Evolutionary conservation across 2,113 vertebrate genomes (phyloP).

Genomic region (Phalacrocorax aristotelis): DNA sequence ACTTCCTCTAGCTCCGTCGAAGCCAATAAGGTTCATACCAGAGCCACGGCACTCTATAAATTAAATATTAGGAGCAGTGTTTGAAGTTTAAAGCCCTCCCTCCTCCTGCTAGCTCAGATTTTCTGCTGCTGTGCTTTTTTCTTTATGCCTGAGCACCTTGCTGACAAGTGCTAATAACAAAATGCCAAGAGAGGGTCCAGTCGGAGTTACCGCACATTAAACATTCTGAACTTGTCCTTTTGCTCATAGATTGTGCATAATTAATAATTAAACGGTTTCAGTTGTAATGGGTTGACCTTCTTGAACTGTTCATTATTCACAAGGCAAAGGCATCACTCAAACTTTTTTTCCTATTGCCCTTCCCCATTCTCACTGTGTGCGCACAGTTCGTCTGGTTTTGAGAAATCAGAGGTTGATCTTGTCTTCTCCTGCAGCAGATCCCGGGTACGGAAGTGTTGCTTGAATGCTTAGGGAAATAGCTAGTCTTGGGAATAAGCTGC

Average conservation of each 20-base stretch:
- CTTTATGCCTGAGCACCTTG: conserved; percentile 81
- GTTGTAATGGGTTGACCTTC: conserved; percentile 94
- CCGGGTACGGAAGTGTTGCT: background rate
- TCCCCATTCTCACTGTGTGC: conserved; percentile 59
- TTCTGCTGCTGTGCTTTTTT: conserved; percentile 69
- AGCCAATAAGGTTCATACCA: background rate
- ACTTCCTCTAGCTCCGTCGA: background rate
- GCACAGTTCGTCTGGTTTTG: conserved; percentile 66
- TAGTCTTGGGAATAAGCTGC: background rate
- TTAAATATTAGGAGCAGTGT: conserved; percentile 45
- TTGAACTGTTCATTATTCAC: conserved; percentile 95
- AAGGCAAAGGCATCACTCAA: conserved; percentile 91
- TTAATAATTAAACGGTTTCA: conserved; percentile 94
- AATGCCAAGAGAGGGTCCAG: conserved; percentile 77
- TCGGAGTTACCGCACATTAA: conserved; percentile 78
- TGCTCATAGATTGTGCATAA: conserved; percentile 92
- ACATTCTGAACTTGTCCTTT: conserved; percentile 89
- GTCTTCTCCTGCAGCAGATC: background rate
- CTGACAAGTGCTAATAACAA: conserved; percentile 83
- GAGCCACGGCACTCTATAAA: conserved; percentile 21
- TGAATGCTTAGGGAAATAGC: background rate
- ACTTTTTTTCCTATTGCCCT: conserved; percentile 80
- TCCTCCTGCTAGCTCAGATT: background rate
- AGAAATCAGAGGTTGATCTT: background rate
- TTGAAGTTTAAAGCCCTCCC: conserved; percentile 22